Percentiles rank a stretch among this genome's conserved stretches.
Evolutionary conservation across 2,888 invertebrate species (phyloP).

Genomic region (Caradrina kadenii): DNA sequence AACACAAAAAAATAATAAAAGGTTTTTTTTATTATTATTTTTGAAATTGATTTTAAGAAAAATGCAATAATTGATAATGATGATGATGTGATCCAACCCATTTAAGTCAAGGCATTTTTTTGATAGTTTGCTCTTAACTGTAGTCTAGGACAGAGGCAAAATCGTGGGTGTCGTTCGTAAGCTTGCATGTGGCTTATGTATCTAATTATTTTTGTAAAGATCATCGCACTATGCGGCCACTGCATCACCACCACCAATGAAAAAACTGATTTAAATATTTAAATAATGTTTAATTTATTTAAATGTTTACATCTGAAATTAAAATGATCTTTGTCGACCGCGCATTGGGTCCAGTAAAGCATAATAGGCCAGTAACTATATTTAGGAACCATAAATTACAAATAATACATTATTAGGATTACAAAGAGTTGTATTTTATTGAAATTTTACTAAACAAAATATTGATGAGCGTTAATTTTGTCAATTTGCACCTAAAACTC

Average conservation of each 20-base stretch:
- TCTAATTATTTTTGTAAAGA: no score
- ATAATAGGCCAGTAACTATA: conserved; percentile 66
- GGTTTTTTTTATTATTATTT: no score
- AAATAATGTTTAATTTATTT: not conserved
- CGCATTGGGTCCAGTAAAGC: conserved; percentile 54
- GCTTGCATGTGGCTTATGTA: no score
- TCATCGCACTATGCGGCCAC: no score
- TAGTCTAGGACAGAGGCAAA: no score
- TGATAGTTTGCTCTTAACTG: no score
- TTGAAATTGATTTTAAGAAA: not conserved
- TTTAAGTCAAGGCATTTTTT: no score
- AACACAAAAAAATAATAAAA: not conserved
- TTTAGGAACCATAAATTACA: conserved; percentile 66
- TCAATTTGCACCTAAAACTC: conserved; percentile 12
- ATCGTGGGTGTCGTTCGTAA: no score
- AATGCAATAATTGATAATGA: no score
- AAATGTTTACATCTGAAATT: not conserved
- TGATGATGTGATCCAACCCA: no score
- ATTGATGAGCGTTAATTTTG: conserved; percentile 9
- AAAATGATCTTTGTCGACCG: conserved; percentile 30
- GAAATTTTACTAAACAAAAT: conserved; percentile 13
- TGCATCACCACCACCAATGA: no score
- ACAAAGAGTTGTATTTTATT: conserved; percentile 11
- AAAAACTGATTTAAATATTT: not conserved
- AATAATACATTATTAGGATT: conserved; percentile 51